These are phyloP conservation scores for Netelia virgata DNA, from an alignment of 2,888 invertebrate genomes.

Conservation along the genomic window DNA sequence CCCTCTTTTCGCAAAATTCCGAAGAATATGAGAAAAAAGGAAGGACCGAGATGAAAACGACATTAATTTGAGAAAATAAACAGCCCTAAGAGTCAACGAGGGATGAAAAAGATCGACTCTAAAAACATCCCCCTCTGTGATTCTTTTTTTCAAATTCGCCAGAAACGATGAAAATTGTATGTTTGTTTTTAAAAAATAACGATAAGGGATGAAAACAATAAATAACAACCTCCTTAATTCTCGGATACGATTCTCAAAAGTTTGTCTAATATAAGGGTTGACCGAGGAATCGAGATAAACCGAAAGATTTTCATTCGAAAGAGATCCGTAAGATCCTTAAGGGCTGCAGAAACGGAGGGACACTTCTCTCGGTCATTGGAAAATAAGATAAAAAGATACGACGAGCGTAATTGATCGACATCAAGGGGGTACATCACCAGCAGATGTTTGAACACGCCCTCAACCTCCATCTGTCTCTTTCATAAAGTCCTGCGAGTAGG, in stretches of 20 bases:
- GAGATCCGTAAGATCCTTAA: not conserved
- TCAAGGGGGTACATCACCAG: slow-evolving; percentile 79
- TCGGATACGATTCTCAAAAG: not conserved
- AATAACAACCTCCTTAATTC: too few relatives aligned
- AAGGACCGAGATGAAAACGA: too few relatives aligned
- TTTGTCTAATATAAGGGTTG: not conserved
- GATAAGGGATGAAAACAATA: too few relatives aligned
- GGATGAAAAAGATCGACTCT: too few relatives aligned
- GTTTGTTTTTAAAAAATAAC: too few relatives aligned
- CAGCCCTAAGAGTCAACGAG: too few relatives aligned
- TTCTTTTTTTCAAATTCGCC: too few relatives aligned
- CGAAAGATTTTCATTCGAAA: slow-evolving; percentile 29
- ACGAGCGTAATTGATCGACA: slow-evolving; percentile 79
- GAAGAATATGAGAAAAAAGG: too few relatives aligned
- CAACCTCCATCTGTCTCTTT: slow-evolving; percentile 80
- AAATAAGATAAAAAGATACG: slow-evolving; percentile 65
- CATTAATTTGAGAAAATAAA: too few relatives aligned
- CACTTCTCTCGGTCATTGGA: not conserved
- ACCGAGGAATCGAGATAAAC: slow-evolving; percentile 31
- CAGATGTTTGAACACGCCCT: slow-evolving; percentile 81
- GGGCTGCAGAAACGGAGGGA: slow-evolving; percentile 41
- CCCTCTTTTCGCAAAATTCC: too few relatives aligned
- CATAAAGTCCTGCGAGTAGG: slow-evolving; percentile 70
- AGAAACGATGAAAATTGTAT: too few relatives aligned
- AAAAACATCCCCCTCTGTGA: too few relatives aligned